Base-by-base conservation (phyloP, 2,888 invertebrate species). In the Odontocerum albicorne region DNA sequence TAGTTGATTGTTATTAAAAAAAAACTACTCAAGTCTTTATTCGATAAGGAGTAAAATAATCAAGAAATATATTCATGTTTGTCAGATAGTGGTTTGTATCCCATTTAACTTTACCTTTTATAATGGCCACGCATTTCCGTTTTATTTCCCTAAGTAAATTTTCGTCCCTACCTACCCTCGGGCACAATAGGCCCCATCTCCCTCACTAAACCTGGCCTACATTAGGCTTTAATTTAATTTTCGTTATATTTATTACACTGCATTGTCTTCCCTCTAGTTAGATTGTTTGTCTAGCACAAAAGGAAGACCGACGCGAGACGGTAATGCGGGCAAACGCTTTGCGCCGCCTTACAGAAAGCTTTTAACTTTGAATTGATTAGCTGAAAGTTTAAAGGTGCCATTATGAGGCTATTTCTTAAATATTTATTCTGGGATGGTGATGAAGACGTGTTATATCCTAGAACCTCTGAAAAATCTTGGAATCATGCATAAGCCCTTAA, bases 171-270 rank as follows among this genome's bases (percentile, higher is more conserved):
- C n/a, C n/a, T n/a, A n/a, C n/a, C n/a, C n/a, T n/a, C n/a, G n/a
- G n/a, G n/a, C n/a, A n/a, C n/a, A n/a, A n/a, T n/a, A n/a, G n/a
- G n/a, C 45, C 32, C 22, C 33, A 19, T 20, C 19, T 17, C 20
- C 12, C 32, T 19, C 50, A 36, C 49, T 44, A 43, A 51, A 51
- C 55, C 58, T 52, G 59, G 44, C 59, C 59, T 47, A 60, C 55
- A 57, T 57, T 57, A 57, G 44, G 57, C 57, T 42, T 55, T 57
- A 60, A 60, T 57, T 57, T 60, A 60, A 60, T 60, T 57, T 57
- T 52, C 55, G 33, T 56, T 54, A 55, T 60, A 60, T 60, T 60
- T 57, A 60, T 57, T 60, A 55, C 51, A 49, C 60, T 57, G 60
- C 60, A 60, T 60, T 60, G 60, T 60, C 55, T 54, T 52, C 35